phyloP scores from a whole-genome alignment of 1,140 invertebrate species.

The Apis laboriosa region DNA sequence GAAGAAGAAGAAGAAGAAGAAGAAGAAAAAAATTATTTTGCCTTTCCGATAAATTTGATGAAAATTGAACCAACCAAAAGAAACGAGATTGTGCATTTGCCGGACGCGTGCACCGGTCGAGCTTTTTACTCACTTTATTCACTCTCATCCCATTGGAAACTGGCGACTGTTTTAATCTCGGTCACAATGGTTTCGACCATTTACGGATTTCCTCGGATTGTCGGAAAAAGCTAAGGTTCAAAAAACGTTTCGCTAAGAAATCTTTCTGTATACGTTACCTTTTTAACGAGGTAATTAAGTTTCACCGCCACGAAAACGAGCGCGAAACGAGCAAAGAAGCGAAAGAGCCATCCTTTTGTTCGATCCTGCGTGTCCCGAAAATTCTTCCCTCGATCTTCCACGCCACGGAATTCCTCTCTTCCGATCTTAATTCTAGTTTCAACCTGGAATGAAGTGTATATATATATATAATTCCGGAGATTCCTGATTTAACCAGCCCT shows the following conservation, averaged over 20 bases:
- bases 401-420: neutral
- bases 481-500: neutral
- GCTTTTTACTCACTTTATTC: neutral
- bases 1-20: neutral
- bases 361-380: neutral
- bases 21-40: neutral
- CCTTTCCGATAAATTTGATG: neutral
- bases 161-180: conserved; percentile 26
- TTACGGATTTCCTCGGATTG: neutral
- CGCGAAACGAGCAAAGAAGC: neutral
- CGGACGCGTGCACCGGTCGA: too few relatives aligned
- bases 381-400: too few relatives aligned
- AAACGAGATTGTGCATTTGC: conserved; percentile 4
- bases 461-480: neutral
- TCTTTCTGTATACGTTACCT: conserved; percentile 17
- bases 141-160: neutral
- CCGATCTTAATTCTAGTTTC: neutral
- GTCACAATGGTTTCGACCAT: conserved; percentile 11
- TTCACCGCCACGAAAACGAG: conserved; percentile 21
- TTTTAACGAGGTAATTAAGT: conserved; percentile 58
- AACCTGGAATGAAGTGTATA: neutral
- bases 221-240: neutral
- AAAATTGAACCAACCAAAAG: too few relatives aligned
- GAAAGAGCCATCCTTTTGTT: neutral
- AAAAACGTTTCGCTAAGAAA: conserved; percentile 15